Evolutionary conservation across 2,797 vertebrate species (phyloP), one percentile per base, ranked within the genome.

Genomic region (Chelmon rostratus): DNA sequence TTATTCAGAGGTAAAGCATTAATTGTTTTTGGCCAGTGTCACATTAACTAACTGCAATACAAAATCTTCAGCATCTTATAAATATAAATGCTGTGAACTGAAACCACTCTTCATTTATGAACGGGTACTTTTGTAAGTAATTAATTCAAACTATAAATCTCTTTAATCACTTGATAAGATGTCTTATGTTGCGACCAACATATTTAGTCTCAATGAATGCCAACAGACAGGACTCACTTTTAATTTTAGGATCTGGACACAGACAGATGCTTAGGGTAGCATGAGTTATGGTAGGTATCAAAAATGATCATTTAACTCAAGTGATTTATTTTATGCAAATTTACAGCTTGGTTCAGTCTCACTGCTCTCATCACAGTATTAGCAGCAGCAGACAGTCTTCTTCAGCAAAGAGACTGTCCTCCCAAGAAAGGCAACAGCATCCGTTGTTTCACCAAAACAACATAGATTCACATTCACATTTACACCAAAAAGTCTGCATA

Each of bases 21-120:
- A 44, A 49, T 58, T 73, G 23, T 40, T 58, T 57, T 53, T 9
- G 49, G 42, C 40, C 23, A 37, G 25, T 38, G 42, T 28, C 31
- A 50, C 25, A 59, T 67, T 42, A 68, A 70, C 28, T 38, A 66
- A 57, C 33, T 46, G 25, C 28, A 46, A 46, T 19, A 75, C 6
- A 64, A 38, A 73, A 63, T 76, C 42, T 46, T 52, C 12, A 62
- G 8, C 49, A 73, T 66, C 4, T 28, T 19, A 10, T 72, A 28
- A 73, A 68, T 49, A 25, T 59, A 56, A 69, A 35, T 35, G 16
- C 3, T 52, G 25, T 31, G 25, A 67, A 70, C 44, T 8, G 4
- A 46, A 74, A 40, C 46, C 2, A 13, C 1, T 57, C 3, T 37
- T 57, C 31, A 84, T 77, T 50, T 63, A 75, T 67, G 19, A 42